Base-by-base conservation (phyloP, 1,140 invertebrate species). In the Penaeus vannamei region DNA sequence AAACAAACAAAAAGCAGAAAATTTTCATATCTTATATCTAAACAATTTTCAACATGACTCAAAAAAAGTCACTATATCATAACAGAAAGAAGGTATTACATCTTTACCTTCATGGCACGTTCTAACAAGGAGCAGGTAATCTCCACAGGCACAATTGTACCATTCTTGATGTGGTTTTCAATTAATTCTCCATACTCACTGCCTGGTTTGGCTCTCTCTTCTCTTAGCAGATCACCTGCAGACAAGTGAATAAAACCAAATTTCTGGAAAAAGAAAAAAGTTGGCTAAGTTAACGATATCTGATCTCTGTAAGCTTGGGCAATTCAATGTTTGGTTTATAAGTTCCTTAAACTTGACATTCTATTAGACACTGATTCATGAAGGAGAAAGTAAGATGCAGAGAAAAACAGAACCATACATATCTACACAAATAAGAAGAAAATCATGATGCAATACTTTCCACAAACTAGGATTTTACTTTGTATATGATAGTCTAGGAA, bases 61-160 rank as follows among this genome's bases (percentile, higher is more conserved):
- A n/a, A n/a, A 42, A 42, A 42, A 42, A 7, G 36, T 42, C n/a
- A 80, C 60, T 80, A 23, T 19, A 77, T 17, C 1, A 22, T n/a
- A 0, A 64, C 2, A 77, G 59, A 1, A 77, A 1, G 12, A 69
- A 85, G 23, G 42, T 60, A 20, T 84, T 7, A 53, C 12, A 89
- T 77, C 79, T 61, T n/a, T 76, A 89, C 90, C 72, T 85, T 90
- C 89, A 91, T 90, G 14, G 89, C 87, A 90, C 96, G 95, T 92
- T 98, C 96, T 29, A 99, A 93, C 19, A 99, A 94, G 83, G 96
- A 96, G 93, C 99, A 99, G 29, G 99, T 99, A 89, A 99, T 99
- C 94, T 98, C 97, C 0, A 99, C 99, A 29, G 99, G 99, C 0
- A 99, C 99, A 91, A 99, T 99, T 85, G 96, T 96, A 23, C 99